Evolutionary conservation across 2,888 invertebrate species (phyloP).

Genomic region (Oligia latruncula): DNA sequence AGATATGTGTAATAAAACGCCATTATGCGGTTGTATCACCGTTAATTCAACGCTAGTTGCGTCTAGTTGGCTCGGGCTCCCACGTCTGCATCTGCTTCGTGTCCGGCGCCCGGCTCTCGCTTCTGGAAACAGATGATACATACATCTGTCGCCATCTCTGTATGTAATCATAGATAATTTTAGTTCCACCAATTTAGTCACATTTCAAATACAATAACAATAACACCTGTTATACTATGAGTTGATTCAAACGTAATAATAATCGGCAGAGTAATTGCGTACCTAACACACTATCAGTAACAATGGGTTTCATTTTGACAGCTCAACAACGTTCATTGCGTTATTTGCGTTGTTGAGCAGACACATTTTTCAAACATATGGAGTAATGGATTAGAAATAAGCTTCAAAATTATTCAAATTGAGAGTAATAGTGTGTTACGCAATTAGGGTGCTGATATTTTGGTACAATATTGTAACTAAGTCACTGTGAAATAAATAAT

Average conservation of each 20-base stretch:
- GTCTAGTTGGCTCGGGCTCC: constrained; percentile 63
- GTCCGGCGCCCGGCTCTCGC: constrained; percentile 57
- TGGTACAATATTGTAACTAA: not conserved
- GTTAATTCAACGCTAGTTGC: constrained; percentile 53
- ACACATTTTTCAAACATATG: too few relatives aligned
- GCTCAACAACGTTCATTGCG: too few relatives aligned
- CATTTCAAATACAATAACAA: constrained; percentile 8
- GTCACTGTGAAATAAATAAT: too few relatives aligned
- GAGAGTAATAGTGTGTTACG: too few relatives aligned
- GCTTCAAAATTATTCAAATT: too few relatives aligned
- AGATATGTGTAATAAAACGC: constrained; percentile 54
- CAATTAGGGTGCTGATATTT: too few relatives aligned
- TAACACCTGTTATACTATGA: constrained; percentile 4
- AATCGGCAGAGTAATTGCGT: not conserved
- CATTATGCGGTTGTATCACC: constrained; percentile 52
- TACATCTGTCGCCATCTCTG: constrained; percentile 67
- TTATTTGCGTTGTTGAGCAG: too few relatives aligned
- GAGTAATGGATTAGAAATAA: too few relatives aligned
- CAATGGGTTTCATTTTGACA: too few relatives aligned
- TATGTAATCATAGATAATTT: constrained; percentile 61
- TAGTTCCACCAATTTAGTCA: constrained; percentile 12
- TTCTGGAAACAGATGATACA: constrained; percentile 66
- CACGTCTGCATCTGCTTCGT: constrained; percentile 72
- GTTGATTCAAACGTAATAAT: not conserved
- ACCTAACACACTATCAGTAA: too few relatives aligned